Evolutionary conservation across 2,797 vertebrate genomes (phyloP).

Genomic region (Leptoclinus maculatus): DNA sequence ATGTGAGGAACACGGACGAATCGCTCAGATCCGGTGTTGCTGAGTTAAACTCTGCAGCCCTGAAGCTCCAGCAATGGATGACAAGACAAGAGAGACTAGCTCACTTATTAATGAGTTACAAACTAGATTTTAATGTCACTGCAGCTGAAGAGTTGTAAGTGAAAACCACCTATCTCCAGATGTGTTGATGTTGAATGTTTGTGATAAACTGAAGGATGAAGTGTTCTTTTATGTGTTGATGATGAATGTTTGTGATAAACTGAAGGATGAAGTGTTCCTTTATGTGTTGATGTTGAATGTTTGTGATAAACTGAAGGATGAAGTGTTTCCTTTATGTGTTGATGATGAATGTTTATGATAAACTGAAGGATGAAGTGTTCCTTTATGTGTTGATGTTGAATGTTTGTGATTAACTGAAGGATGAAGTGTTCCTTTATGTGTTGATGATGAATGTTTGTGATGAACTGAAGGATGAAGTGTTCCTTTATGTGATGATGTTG

Average conservation of each 20-base stretch:
- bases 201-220: not conserved
- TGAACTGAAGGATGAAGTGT: not conserved
- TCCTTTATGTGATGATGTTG: not conserved
- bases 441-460: not conserved
- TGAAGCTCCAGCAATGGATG: not conserved
- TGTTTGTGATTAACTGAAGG: too few species aligned
- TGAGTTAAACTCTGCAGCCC: not conserved
- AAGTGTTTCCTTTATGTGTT: not conserved
- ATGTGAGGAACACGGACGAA: not conserved
- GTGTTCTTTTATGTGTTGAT: not conserved
- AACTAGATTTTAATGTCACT: not conserved
- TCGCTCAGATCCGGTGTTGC: not conserved
- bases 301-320: too few species aligned
- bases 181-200: not conserved
- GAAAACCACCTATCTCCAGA: not conserved
- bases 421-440: not conserved
- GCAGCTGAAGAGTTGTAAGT: not conserved
- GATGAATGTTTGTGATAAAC: not conserved
- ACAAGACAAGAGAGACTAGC: accelerated
- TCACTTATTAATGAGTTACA: not conserved
- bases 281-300: not conserved
- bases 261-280: not conserved
- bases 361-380: not conserved
- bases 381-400: not conserved
- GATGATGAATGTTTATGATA: not conserved